Evolutionary conservation across 2,113 vertebrate species (phyloP), one percentile per base, ranked within the genome.

Genomic region (Prolemur simus): DNA sequence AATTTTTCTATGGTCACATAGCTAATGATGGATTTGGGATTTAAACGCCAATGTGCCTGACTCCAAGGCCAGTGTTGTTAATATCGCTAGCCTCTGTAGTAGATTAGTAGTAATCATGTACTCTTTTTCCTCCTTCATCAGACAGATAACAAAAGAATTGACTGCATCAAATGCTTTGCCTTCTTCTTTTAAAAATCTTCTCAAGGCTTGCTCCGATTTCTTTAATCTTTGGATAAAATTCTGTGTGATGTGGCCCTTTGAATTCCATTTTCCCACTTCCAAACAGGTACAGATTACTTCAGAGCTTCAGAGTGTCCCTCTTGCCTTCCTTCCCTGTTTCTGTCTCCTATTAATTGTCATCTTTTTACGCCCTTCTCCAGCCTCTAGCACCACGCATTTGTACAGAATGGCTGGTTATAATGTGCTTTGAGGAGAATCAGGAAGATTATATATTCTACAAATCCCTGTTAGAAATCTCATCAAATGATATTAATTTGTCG

Each of bases 261-360:
- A 94, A 81, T 86, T 80, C 25, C 42, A 34, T 92, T 83, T 94
- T 71, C 85, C 76, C 68, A 87, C 18, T 87, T 92, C 60, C 73
- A 47, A 92, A 83, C 42, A 77, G 29, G 45, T 58, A 6, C 13
- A 66, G 45, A 92, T 92, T 69, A 63, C 60, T 86, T 82, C 66
- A 77, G 88, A 77, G 21, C 23, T 92, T 89, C 45, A 74, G 34
- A 89, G 29, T 73, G 25, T 64, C 13, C 63, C 47, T 25, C n/a
- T 10, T 84, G 49, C 39, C 42, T 89, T 71, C 29, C 47, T 68
- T 56, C 34, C 17, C 9, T 77, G 23, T 87, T 93, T 77, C 25
- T 11, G 5, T 87, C 54, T 42, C 25, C 12, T 84, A 39, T 45
- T 92, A n/a, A 4, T 47, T 91, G 12, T 58, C 45, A 83, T 81